Base-by-base conservation (phyloP, 1,140 invertebrate genomes). In the Zaprionus taronus region DNA sequence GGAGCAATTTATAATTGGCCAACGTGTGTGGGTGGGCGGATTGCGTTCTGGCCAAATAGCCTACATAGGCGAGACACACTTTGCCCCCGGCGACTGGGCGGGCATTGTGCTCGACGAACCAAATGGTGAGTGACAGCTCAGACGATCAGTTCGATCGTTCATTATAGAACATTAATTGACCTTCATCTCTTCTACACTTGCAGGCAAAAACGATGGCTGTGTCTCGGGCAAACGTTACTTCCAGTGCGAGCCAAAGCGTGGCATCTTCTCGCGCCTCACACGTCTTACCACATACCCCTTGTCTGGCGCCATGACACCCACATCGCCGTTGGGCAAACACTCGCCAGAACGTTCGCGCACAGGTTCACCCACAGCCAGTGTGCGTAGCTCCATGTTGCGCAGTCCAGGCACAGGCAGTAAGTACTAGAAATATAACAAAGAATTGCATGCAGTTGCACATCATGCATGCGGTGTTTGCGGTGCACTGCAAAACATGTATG, bases 31-130 rank as follows among this genome's bases (percentile, higher is more conserved):
- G 96, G 98, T 99, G 34, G 97, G 98, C 86, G 98, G 98, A 41
- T 96, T 95, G n/a, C 99, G 99, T 92, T 96, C 98, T 5, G 99
- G 98, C 31, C 95, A 96, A 83, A 99, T 99, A 78, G 98, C 98
- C 28, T 99, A 97, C 93, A 98, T 99, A 72, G 99, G 99, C n/a
- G 98, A 99, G 92, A 99, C 98, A 38, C 96, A 98, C 91, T 99
- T 99, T 93, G 98, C 97, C 24, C 95, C 97, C 36, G 98, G 98
- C 78, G 97, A 98, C 70, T 99, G 98, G 98, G 98, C 98, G 83
- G 99, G 99, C 44, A 96, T 99, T 64, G 98, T 98, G 38, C 95
- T 99, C 65, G 98, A 99, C 93, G 96, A 98, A 77, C 95, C 98
- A 31, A 97, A 97, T 84, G 99, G 98, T 96, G 93, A 79, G 82